Percentiles rank a stretch among this genome's conserved stretches.
These are phyloP conservation scores for Pyralis farinalis DNA, from an alignment of 2,888 invertebrate species.

Conservation along the genomic window DNA sequence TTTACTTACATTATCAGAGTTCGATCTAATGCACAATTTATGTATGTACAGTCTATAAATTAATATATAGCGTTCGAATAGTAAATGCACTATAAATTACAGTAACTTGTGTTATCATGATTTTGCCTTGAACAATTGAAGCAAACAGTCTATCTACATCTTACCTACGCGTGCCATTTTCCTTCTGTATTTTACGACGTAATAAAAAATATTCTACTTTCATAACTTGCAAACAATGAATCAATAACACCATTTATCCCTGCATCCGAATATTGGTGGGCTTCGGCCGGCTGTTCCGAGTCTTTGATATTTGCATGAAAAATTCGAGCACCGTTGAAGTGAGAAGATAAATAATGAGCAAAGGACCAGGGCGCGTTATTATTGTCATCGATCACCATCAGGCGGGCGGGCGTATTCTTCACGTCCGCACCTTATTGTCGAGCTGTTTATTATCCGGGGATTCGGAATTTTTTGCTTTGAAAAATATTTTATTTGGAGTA, in stretches of 20 bases:
- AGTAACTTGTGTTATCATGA: too few relatives aligned
- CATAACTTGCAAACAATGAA: background rate
- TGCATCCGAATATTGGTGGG: conserved; percentile 7
- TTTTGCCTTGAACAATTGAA: too few relatives aligned
- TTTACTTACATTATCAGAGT: too few relatives aligned
- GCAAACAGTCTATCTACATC: too few relatives aligned
- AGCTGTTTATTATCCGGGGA: conserved; percentile 8
- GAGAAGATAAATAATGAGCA: conserved; percentile 45
- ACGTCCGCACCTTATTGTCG: conserved; percentile 19
- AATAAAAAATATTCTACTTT: too few relatives aligned
- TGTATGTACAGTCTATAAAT: too few relatives aligned
- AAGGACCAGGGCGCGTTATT: conserved; percentile 35
- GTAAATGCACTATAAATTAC: too few relatives aligned
- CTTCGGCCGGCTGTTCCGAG: conserved; percentile 16
- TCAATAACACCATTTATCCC: conserved; percentile 5
- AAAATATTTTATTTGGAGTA: background rate
- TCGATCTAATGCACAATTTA: too few relatives aligned
- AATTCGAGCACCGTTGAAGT: conserved; percentile 37
- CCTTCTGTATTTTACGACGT: too few relatives aligned
- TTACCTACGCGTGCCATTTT: too few relatives aligned
- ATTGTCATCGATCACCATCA: conserved; percentile 44
- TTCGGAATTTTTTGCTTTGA: background rate
- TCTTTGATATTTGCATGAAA: conserved; percentile 43
- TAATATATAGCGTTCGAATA: too few relatives aligned
- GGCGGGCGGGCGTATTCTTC: conserved; percentile 17